Evolutionary conservation across 2,113 vertebrate genomes (phyloP).

Genomic region (Boulengeromyrus knoepffleri): DNA sequence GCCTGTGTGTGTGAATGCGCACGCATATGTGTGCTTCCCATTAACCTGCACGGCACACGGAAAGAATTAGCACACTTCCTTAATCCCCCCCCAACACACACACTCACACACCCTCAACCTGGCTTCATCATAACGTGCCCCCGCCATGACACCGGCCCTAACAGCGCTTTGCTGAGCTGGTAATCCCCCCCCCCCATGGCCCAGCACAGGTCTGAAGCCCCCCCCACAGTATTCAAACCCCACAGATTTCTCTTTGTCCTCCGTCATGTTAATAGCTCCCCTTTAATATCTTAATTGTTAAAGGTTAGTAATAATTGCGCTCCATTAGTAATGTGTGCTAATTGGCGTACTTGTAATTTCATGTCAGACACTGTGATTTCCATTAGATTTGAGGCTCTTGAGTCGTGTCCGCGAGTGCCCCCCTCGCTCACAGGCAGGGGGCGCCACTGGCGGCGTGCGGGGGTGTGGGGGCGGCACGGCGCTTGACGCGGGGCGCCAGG

Average conservation of each 20-base stretch:
- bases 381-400: neutral
- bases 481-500: neutral
- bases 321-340: neutral
- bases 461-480: neutral
- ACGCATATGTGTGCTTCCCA: neutral
- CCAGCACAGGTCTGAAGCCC: neutral
- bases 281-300: slow-evolving; percentile 4
- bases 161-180: neutral
- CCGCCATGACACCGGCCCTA: neutral
- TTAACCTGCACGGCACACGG: slow-evolving; percentile 13
- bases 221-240: neutral
- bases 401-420: too few species aligned
- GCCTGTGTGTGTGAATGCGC: neutral
- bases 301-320: neutral
- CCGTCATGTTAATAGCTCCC: neutral
- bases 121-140: neutral
- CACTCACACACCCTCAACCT: neutral
- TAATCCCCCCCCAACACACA: neutral
- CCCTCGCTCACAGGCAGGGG: too few species aligned
- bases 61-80: slow-evolving; percentile 12
- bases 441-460: neutral
- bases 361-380: neutral
- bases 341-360: neutral
- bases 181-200: neutral
- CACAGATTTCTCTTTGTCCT: neutral